Conservation (phyloP, 2,797 vertebrate genomes). For the Pseudomugil tenellus region DNA sequence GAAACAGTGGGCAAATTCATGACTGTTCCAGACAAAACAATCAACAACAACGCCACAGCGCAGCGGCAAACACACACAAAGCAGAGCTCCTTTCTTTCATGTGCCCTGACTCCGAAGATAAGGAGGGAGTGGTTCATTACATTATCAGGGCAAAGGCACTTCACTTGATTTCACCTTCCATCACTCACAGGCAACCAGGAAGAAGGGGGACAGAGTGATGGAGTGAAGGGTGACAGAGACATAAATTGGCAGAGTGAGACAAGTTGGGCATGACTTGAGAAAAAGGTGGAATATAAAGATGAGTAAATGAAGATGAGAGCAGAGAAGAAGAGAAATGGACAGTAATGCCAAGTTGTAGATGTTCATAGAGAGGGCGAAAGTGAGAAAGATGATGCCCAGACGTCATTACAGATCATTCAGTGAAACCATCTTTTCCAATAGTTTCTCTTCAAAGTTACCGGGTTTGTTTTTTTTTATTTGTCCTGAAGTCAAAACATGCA, state of each 20-base stretch:
- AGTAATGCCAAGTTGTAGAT: neutral
- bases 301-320: constrained; percentile 1
- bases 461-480: neutral
- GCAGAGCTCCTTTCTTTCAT: constrained; percentile 52
- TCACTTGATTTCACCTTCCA: constrained; percentile 61
- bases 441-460: neutral
- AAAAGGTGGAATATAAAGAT: neutral
- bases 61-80: constrained; percentile 21
- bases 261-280: constrained; percentile 1
- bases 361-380: neutral
- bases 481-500: neutral
- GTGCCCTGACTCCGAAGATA: constrained; percentile 68
- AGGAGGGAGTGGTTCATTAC: constrained; percentile 64
- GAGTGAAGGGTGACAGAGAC: constrained; percentile 10
- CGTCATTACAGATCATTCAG: neutral
- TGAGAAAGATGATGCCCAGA: neutral
- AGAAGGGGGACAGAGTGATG: constrained; percentile 3
- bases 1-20: constrained; percentile 70
- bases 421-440: neutral
- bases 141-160: constrained; percentile 55
- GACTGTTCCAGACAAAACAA: constrained; percentile 72
- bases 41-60: constrained; percentile 41
- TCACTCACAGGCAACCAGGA: constrained; percentile 35
- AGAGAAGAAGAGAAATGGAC: neutral
- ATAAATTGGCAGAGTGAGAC: constrained; percentile 14